These are phyloP conservation scores for Coelopa frigida DNA, from an alignment of 1,140 invertebrate genomes.

Conservation along the genomic window DNA sequence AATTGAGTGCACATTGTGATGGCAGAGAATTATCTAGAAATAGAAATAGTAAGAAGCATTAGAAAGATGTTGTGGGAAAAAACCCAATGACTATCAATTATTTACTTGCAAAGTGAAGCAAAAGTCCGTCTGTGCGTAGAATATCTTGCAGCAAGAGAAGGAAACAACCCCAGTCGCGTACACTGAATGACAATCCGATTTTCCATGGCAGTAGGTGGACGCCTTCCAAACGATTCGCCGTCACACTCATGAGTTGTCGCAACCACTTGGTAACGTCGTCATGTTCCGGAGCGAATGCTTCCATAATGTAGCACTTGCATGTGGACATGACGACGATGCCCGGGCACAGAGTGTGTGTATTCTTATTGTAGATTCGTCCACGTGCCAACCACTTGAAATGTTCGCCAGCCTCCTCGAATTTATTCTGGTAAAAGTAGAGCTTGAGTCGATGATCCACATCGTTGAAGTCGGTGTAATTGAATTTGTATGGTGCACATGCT, in stretches of 20 bases:
- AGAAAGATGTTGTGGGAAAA: no score
- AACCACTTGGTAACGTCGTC: constrained; percentile 42
- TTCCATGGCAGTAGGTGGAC: constrained; percentile 36
- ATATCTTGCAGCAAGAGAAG: constrained; percentile 34
- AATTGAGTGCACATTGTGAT: constrained; percentile 44
- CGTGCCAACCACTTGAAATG: constrained; percentile 49
- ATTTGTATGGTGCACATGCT: constrained; percentile 42
- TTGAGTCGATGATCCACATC: constrained; percentile 54
- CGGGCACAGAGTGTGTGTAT: constrained; percentile 29
- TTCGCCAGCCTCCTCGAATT: constrained; percentile 52
- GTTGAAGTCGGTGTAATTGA: constrained; percentile 51
- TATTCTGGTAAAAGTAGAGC: constrained; percentile 49
- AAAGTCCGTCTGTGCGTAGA: constrained; percentile 29
- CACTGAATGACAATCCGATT: constrained; percentile 27
- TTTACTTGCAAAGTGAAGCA: constrained; percentile 30
- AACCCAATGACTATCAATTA: neutral
- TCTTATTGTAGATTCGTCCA: constrained; percentile 47
- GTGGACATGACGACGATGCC: constrained; percentile 53
- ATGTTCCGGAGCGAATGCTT: constrained; percentile 46
- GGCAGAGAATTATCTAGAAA: constrained; percentile 43
- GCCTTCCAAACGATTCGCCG: constrained; percentile 24
- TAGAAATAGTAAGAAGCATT: neutral
- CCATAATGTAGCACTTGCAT: constrained; percentile 50
- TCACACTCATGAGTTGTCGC: constrained; percentile 21
- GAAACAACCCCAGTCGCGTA: constrained; percentile 28